phyloP scores from a whole-genome alignment of 2,797 vertebrate species.

The Prionace glauca region DNA sequence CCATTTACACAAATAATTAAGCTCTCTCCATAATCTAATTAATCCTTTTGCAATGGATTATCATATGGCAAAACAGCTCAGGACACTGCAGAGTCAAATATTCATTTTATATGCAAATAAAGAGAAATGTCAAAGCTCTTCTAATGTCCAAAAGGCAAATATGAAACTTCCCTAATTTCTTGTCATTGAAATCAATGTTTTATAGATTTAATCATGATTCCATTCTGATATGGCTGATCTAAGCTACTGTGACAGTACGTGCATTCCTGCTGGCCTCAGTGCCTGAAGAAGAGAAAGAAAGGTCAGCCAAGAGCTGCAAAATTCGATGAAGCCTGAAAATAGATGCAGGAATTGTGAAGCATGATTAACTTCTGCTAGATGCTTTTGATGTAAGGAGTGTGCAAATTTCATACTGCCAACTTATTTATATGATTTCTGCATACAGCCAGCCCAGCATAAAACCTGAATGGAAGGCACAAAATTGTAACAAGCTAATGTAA shows the following conservation, averaged over 20 bases:
- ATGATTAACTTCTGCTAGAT: too few species aligned
- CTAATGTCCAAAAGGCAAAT: neutral
- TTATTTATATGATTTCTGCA: too few species aligned
- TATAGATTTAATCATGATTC: neutral
- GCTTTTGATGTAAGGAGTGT: too few species aligned
- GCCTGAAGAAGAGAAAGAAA: too few species aligned
- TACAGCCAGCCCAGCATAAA: too few species aligned
- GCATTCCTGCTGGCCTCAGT: too few species aligned
- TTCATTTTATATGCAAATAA: neutral
- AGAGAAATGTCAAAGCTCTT: neutral
- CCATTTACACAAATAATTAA: neutral
- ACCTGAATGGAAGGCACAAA: too few species aligned
- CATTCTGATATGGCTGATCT: neutral
- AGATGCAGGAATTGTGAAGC: too few species aligned
- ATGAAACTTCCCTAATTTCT: neutral
- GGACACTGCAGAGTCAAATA: neutral
- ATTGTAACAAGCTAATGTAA: too few species aligned
- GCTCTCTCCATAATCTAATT: neutral
- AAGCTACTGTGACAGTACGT: neutral
- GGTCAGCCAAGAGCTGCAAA: too few species aligned
- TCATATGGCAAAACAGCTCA: neutral
- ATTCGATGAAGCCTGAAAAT: too few species aligned
- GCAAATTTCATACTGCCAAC: too few species aligned
- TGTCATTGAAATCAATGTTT: neutral
- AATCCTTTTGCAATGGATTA: neutral